Base-by-base conservation (phyloP, 2,797 vertebrate species). In the Balearica regulorum region DNA sequence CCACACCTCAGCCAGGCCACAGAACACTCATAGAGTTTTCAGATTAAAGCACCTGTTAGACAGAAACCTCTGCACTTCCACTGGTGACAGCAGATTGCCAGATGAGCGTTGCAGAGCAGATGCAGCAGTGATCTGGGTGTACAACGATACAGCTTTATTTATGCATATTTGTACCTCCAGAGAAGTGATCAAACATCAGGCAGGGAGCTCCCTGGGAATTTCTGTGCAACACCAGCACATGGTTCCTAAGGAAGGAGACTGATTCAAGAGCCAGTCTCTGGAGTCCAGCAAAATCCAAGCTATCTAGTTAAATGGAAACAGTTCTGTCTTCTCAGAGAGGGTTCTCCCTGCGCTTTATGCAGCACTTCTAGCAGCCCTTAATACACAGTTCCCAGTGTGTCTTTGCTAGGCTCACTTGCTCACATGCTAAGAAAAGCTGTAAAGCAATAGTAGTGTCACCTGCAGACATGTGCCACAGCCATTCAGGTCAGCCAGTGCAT, bases 81-180 rank as follows among this genome's bases (percentile, higher is more conserved):
- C 17, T 9, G 31, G 9, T 5, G 18, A 6, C 0, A 33, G 44
- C 12, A 3, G 25, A 4, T 13, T 28, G 58, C 53, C 55, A 33
- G 31, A 13, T 6, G 37, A 57, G 69, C 51, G 6, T 4, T 10
- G 22, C 41, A 21, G 53, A 53, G 43, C 51, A 35, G 41, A 51
- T 39, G 21, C 22, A 83, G 48, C 73, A 44, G 65, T 4, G 43
- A 39, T 28, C 20, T 9, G 43, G 8, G 18, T 18, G 21, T 43
- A 31, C n/a, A 68, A 18, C 84, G 19, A 0, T 49, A 64, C 17
- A 12, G 26, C 26, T 44, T 88, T 31, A 13, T 81, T 88, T 33
- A 22, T 49, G 54, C 8, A 0, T 24, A 5, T 49, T 86, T 58
- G 26, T 24, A 68, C 51, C 55, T 58, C 20, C 57, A 66, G 61